phyloP scores from a whole-genome alignment of 2,888 invertebrate species.

The Sisyra nigra region DNA sequence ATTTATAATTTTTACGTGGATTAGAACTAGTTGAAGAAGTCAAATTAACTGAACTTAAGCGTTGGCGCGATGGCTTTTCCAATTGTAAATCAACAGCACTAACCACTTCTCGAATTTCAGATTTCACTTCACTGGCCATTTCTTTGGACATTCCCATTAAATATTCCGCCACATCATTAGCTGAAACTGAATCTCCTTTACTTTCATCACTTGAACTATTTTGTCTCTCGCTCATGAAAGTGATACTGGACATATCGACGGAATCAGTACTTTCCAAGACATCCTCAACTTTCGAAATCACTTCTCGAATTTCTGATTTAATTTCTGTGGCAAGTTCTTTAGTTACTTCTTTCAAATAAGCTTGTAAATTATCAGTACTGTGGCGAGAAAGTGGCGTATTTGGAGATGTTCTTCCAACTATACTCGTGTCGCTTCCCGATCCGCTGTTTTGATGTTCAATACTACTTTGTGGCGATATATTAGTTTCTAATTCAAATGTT shows the following conservation, averaged over 20 bases:
- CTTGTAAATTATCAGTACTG: slow-evolving; percentile 46
- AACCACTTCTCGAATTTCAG: slow-evolving; percentile 57
- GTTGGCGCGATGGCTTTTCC: slow-evolving; percentile 5
- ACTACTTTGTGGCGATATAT: slow-evolving; percentile 28
- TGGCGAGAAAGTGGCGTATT: slow-evolving; percentile 26
- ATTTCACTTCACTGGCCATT: slow-evolving; percentile 66
- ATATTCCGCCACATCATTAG: slow-evolving; percentile 60
- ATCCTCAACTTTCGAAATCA: slow-evolving; percentile 65
- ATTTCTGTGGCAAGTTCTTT: slow-evolving; percentile 66
- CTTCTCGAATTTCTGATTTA: slow-evolving; percentile 65
- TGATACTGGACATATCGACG: slow-evolving; percentile 28
- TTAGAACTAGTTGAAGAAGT: slow-evolving; percentile 18
- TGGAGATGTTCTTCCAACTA: slow-evolving; percentile 33
- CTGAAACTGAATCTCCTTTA: slow-evolving; percentile 52
- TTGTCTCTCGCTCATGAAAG: slow-evolving; percentile 21
- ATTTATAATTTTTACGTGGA: slow-evolving; percentile 16
- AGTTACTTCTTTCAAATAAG: slow-evolving; percentile 62
- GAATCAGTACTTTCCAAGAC: slow-evolving; percentile 53
- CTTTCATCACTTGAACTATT: slow-evolving; percentile 40
- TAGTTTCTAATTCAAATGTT: slow-evolving; percentile 38
- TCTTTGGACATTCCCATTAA: slow-evolving; percentile 61
- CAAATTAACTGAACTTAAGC: slow-evolving; percentile 16
- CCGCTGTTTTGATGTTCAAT: slow-evolving; percentile 30
- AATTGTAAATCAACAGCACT: slow-evolving; percentile 45
- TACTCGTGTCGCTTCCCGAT: slow-evolving; percentile 37